Evolutionary conservation across 2,113 vertebrate species (phyloP).

Genomic region (Pongo abelii): DNA sequence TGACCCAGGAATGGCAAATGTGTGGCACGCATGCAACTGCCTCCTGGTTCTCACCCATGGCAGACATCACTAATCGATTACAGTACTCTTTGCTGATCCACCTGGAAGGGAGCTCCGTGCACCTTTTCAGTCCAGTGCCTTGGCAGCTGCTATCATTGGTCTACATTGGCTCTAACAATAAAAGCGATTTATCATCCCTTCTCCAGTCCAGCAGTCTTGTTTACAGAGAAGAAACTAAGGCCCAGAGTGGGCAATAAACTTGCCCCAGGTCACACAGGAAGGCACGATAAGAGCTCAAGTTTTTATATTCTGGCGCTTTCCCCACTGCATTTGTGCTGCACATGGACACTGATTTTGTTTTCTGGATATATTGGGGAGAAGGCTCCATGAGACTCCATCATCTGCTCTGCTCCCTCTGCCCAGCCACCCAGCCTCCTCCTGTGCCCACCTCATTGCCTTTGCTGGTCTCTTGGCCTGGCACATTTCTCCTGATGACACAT

Average conservation of each 20-base stretch:
- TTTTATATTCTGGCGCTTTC: background rate
- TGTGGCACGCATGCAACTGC: rapidly evolving
- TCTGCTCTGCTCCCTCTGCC: background rate
- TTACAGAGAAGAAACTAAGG: background rate
- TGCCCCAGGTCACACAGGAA: background rate
- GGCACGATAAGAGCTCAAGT: background rate
- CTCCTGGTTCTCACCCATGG: background rate
- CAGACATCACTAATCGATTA: background rate
- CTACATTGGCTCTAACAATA: background rate
- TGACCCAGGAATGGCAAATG: background rate
- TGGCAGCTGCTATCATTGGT: background rate
- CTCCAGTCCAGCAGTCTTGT: background rate
- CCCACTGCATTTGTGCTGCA: background rate
- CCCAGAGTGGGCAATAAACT: background rate
- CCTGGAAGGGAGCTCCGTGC: background rate
- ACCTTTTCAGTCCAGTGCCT: background rate
- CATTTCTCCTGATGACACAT: background rate
- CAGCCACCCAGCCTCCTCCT: background rate
- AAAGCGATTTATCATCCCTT: background rate
- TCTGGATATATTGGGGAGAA: background rate
- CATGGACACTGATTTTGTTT: background rate
- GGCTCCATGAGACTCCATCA: background rate
- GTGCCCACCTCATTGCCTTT: background rate
- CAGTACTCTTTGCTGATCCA: background rate
- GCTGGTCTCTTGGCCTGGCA: background rate